A percentile compares a stretch with the other conserved stretches of the same genome.
These are phyloP conservation scores for Willowsia nigromaculata DNA, from an alignment of 2,888 invertebrate genomes.

Conservation along the genomic window DNA sequence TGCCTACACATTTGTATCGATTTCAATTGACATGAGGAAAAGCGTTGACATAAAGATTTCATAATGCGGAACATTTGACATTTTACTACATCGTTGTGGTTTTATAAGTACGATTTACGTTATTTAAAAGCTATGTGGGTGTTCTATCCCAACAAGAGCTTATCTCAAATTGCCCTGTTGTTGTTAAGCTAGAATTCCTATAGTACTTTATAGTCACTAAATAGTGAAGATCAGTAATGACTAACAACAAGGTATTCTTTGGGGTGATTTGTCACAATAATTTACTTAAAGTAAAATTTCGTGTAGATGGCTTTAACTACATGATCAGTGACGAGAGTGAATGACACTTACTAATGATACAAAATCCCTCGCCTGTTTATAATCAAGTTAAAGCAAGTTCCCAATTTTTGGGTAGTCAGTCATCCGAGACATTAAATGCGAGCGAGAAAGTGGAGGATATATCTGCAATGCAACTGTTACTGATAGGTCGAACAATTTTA, in stretches of 20 bases:
- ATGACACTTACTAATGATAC: constrained; percentile 35
- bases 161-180: too few species aligned
- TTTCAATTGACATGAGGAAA: too few species aligned
- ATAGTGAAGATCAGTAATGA: background rate
- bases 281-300: background rate
- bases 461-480: background rate
- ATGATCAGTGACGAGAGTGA: constrained; percentile 7
- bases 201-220: too few species aligned
- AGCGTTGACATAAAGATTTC: too few species aligned
- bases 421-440: constrained; percentile 39
- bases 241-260: background rate
- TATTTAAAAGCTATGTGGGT: too few species aligned
- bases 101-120: too few species aligned
- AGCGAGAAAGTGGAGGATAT: background rate
- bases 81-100: too few species aligned
- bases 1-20: too few species aligned
- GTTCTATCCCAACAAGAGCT: too few species aligned
- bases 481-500: background rate
- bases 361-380: background rate
- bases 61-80: too few species aligned
- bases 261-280: background rate
- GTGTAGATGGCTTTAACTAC: background rate
- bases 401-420: constrained; percentile 40
- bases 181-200: too few species aligned
- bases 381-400: constrained; percentile 47